Conservation (phyloP, 2,797 vertebrate species). For the Carduelis carduelis region DNA sequence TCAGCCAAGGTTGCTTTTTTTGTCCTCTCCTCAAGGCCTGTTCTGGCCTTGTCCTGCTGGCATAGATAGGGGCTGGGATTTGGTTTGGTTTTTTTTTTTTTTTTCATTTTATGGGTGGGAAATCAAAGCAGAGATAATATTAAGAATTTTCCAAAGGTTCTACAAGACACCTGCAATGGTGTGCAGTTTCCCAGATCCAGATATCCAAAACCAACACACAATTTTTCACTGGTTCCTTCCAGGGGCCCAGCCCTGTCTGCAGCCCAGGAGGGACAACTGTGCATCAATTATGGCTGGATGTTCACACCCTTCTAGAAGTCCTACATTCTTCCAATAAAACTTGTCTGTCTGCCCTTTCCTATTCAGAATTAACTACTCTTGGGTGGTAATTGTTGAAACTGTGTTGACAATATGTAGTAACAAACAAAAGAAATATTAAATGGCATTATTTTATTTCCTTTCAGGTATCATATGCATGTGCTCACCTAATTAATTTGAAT, state of each 20-base stretch:
- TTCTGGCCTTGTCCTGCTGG: background rate
- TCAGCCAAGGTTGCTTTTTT: background rate
- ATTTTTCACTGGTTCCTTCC: background rate
- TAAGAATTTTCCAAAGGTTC: background rate
- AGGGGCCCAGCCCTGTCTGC: background rate
- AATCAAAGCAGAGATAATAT: background rate
- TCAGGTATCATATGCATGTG: rapidly evolving
- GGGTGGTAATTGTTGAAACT: background rate
- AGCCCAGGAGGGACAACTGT: background rate
- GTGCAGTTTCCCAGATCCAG: background rate
- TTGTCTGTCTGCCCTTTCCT: background rate
- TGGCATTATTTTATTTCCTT: rapidly evolving
- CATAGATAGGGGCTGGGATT: background rate
- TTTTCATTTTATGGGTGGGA: background rate
- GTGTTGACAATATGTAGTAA: background rate
- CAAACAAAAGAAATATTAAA: background rate
- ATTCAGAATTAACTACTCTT: background rate
- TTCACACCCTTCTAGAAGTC: background rate
- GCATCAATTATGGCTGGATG: background rate
- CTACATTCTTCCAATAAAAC: background rate
- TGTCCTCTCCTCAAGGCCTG: background rate
- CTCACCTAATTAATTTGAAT: background rate
- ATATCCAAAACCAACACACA: background rate
- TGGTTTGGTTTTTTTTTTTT: background rate
- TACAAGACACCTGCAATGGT: background rate